Evolutionary conservation across 2,888 invertebrate species (phyloP).

Genomic region (Drosophila lacicola): DNA sequence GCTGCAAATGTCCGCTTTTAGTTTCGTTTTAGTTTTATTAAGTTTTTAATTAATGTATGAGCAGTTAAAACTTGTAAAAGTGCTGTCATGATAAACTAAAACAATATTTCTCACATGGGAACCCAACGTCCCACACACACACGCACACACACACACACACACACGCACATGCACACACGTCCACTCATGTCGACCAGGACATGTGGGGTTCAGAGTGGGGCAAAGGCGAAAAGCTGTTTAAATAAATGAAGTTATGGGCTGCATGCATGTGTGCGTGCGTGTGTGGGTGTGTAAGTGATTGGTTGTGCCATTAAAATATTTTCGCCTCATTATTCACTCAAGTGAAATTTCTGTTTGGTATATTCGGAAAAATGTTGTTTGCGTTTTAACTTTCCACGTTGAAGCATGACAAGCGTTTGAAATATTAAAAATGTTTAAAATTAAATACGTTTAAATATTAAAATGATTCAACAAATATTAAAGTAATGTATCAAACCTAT

Average conservation of each 20-base stretch:
- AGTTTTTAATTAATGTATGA: constrained; percentile 81
- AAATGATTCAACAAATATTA: neutral
- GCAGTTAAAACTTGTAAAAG: constrained; percentile 80
- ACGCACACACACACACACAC: constrained; percentile 2
- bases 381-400: neutral
- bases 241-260: constrained; percentile 69
- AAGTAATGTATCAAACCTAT: no score
- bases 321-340: constrained; percentile 77
- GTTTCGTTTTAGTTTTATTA: constrained; percentile 67
- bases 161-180: constrained; percentile 3
- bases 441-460: neutral
- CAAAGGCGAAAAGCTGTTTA: constrained; percentile 56
- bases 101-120: constrained; percentile 79
- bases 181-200: constrained; percentile 22
- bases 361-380: neutral
- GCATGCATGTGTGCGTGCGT: constrained; percentile 6
- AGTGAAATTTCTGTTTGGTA: constrained; percentile 21
- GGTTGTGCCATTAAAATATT: constrained; percentile 76
- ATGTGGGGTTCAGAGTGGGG: constrained; percentile 24
- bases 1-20: constrained; percentile 43
- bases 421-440: neutral
- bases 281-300: constrained; percentile 33
- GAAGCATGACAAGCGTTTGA: no score
- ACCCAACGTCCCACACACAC: constrained; percentile 22
- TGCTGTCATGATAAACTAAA: constrained; percentile 81